Base-by-base conservation (phyloP, 2,888 invertebrate genomes). In the Eupithecia tripunctaria region DNA sequence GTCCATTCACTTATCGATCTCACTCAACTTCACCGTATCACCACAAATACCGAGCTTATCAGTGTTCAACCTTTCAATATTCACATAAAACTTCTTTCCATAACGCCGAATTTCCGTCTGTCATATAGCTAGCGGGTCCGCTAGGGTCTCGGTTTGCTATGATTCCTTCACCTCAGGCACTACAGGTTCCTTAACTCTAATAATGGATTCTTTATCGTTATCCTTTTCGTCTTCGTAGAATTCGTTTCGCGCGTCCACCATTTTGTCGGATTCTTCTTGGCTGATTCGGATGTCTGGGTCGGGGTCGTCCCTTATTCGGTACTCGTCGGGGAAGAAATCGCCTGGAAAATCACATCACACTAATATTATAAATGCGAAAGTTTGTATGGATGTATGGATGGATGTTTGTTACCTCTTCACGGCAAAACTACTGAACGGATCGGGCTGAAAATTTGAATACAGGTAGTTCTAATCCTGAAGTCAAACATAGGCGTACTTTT, bases 161-260 rank as follows among this genome's bases (percentile, higher is more conserved):
- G 92, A 87, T 14, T 91, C 93, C 84, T 92, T 91, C 6, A 78
- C 90, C 77, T 95, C 93, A 0, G 83, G 78, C 38, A 95, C 67
- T 1, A 76, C 91, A 1, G 91, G n/a, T 59, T 72, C 51, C 68
- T 68, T 51, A 71, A 64, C 56, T 32, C 65, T 59, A 36, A 71
- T 27, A 15, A 71, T 65, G 36, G 70, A 38, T 2, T 74, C 74
- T 59, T 74, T 97, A 82, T 98, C 98, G 82, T 98, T 97, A 90
- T 98, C 98, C 80, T 97, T 97, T 69, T 98, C 98, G 1, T 98
- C 98, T 70, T 98, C 97, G 82, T 96, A 98, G 93, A 97, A 98
- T 89, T 98, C 98, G 86, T 97, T 98, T 79, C 96, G 96, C 0
- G 97, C 95, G 74, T 98, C 98, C 0, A 98, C 96, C 85, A 96